Evolutionary conservation across 2,797 vertebrate genomes (phyloP).

Genomic region (Danio aesculapii): DNA sequence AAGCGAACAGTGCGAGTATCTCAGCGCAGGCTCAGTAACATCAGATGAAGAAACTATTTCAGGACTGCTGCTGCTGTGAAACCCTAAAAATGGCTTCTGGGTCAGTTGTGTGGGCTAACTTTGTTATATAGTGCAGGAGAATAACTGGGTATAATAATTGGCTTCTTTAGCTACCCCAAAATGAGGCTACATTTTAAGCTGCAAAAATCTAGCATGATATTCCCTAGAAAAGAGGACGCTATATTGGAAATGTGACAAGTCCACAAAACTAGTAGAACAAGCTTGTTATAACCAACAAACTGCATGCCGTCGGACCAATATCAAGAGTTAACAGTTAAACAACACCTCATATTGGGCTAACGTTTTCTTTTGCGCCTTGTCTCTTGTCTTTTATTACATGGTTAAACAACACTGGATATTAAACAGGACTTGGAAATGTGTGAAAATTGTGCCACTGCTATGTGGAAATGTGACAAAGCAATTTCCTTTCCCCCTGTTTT

Average conservation of each 20-base stretch:
- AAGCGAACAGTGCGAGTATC: neutral
- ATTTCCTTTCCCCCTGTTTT: constrained; percentile 29
- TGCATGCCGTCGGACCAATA: neutral
- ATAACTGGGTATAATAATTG: constrained; percentile 34
- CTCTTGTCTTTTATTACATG: constrained; percentile 20
- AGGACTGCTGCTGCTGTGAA: constrained; percentile 22
- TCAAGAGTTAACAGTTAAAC: constrained; percentile 14
- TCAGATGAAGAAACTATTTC: constrained; percentile 20
- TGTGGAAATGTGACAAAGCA: constrained; percentile 45
- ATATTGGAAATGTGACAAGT: neutral
- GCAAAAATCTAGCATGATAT: neutral
- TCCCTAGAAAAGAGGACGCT: neutral
- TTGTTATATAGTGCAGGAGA: constrained; percentile 43
- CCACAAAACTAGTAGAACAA: neutral
- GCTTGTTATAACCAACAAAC: constrained; percentile 3
- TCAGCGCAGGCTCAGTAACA: constrained; percentile 14
- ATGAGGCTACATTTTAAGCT: neutral
- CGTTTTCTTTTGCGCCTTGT: constrained; percentile 2
- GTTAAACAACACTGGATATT: constrained; percentile 27
- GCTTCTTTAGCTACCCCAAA: constrained; percentile 1
- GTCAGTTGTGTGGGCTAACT: constrained; percentile 42
- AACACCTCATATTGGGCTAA: neutral
- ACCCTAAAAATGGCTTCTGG: constrained; percentile 43
- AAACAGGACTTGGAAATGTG: constrained; percentile 15
- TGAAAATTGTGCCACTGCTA: constrained; percentile 17